phyloP scores from a whole-genome alignment of 2,888 invertebrate genomes.

The Pammene aurita region DNA sequence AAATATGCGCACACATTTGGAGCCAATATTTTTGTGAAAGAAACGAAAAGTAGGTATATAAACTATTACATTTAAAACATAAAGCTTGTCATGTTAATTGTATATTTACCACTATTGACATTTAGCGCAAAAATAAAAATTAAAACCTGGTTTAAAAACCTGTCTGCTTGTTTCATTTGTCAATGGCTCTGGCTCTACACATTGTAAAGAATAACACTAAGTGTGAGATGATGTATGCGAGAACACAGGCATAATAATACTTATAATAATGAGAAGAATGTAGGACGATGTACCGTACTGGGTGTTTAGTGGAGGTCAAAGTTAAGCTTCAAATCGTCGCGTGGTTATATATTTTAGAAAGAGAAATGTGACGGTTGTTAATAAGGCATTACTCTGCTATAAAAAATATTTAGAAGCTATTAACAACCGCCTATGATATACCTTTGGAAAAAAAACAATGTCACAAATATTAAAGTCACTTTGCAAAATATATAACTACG shows the following conservation, averaged over 20 bases:
- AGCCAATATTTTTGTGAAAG: no score
- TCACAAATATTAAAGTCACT: no score
- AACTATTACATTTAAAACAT: no score
- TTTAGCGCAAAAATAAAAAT: background rate
- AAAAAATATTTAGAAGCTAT: no score
- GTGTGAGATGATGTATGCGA: constrained; percentile 39
- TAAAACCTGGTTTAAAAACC: background rate
- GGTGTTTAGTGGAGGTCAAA: constrained; percentile 33
- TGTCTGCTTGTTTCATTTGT: constrained; percentile 12
- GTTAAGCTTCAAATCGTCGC: constrained; percentile 10
- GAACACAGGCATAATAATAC: constrained; percentile 21
- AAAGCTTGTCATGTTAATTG: no score
- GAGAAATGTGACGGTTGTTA: background rate
- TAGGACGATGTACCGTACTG: constrained; percentile 37
- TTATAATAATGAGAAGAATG: constrained; percentile 38
- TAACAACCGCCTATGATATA: no score
- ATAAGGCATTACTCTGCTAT: no score
- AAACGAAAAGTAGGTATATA: no score
- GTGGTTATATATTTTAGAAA: background rate
- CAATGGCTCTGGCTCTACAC: constrained; percentile 9
- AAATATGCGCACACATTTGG: no score
- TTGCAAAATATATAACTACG: no score
- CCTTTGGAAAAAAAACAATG: no score
- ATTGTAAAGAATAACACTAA: constrained; percentile 26
- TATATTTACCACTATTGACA: no score